Conservation (phyloP, 2,113 vertebrate genomes). For the Sebastes fasciatus region DNA sequence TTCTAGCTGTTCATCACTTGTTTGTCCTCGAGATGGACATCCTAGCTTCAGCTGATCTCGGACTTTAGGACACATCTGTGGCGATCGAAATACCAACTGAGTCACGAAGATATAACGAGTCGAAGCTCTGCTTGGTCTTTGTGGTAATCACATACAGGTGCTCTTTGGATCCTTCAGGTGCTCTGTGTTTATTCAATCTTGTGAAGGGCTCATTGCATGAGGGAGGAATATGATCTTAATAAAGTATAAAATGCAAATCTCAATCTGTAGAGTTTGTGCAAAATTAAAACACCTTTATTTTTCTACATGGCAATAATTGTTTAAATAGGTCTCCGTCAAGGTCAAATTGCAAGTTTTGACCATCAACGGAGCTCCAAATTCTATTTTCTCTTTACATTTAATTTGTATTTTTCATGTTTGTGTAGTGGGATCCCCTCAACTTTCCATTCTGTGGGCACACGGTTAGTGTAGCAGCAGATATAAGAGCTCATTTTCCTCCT, state of each 20-base stretch:
- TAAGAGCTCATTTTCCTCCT: conserved; percentile 3
- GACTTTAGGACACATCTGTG: neutral
- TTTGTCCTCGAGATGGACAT: neutral
- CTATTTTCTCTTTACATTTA: neutral
- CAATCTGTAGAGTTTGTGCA: no score
- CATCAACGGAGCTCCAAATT: neutral
- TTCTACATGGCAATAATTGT: no score
- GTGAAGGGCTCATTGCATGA: no score
- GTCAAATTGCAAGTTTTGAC: neutral
- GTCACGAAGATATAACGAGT: neutral
- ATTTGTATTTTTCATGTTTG: neutral
- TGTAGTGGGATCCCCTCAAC: neutral
- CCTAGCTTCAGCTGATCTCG: neutral
- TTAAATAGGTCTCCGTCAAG: no score
- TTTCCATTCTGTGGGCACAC: neutral
- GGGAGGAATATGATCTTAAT: no score
- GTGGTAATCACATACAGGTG: no score
- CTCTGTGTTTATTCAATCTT: no score
- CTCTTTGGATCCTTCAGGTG: no score
- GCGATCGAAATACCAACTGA: neutral
- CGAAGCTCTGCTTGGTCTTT: no score
- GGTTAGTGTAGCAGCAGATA: neutral
- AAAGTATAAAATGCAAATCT: no score
- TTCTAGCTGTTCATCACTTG: neutral
- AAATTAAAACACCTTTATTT: no score